Base-by-base conservation (phyloP, 1,140 invertebrate genomes). In the Oscheius sp. region DNA sequence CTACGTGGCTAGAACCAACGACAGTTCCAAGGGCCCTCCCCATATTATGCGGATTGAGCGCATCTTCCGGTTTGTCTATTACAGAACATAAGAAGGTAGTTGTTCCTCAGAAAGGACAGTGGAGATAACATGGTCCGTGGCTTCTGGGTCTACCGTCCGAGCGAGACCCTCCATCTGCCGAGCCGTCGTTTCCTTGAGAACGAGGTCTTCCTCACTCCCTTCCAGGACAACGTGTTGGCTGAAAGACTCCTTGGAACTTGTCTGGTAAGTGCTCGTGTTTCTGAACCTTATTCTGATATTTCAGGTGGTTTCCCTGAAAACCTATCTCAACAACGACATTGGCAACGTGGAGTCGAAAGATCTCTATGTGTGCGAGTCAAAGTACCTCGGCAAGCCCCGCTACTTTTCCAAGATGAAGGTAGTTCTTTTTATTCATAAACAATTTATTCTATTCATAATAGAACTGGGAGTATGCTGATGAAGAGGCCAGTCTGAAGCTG, bases 311-410 rank as follows among this genome's bases (percentile, higher is more conserved):
- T 92, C 91, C 83, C 91, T 96, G 1, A 94, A 93, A 65, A 94
- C 98, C 82, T 99, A 96, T 85, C 93, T 97, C 81, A 91, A 93
- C 79, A 90, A 45, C 7, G 69, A 74, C 32, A 72, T 78, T 15
- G 67, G 85, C 87, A 91, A 90, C 81, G 92, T 94, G 83, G 88
- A 90, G 1, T 93, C 95, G 70, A 94, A 94, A 83, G 95, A 99
- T 86, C 91, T 98, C 0, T 99, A 92, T 83, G 94, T 98, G 0
- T 97, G 95, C 84, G 95, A 99, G 86, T 95, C 93, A 18, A 88
- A 94, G 13, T 98, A 99, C 85, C 92, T 90, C 26, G 80, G 81
- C 42, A 67, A 78, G 62, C 69, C 77, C 49, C 58, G 69, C 26
- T 80, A 81, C 45, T 82, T 81, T 62, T 62, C 76, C 23, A 80